phyloP scores from a whole-genome alignment of 1,140 invertebrate species.

The Psilanteris sp. region DNA sequence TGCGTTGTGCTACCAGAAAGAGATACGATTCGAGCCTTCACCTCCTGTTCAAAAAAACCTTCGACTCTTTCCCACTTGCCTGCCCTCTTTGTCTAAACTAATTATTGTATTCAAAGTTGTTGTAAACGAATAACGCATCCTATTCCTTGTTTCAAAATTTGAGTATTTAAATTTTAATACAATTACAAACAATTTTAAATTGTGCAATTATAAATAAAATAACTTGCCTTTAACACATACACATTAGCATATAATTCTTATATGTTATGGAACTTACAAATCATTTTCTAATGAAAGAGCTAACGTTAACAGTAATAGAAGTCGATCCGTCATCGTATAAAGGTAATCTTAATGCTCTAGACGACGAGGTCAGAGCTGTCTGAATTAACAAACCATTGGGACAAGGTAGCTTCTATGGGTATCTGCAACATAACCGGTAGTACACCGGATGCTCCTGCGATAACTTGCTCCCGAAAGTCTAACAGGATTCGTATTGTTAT shows the following conservation, averaged over 20 bases:
- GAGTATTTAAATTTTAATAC: no score
- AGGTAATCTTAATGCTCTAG: slow-evolving; percentile 77
- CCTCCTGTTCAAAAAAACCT: neutral
- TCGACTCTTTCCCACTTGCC: neutral
- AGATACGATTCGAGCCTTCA: slow-evolving; percentile 69
- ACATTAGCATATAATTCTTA: no score
- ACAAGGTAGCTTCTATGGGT: slow-evolving; percentile 29
- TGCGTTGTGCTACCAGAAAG: slow-evolving; percentile 73
- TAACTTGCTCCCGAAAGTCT: slow-evolving; percentile 47
- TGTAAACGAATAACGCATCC: no score
- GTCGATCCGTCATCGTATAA: no score
- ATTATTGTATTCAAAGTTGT: slow-evolving; percentile 22
- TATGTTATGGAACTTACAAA: no score
- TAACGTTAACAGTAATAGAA: slow-evolving; percentile 72
- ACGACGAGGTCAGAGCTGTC: slow-evolving; percentile 71
- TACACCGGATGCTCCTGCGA: slow-evolving; percentile 36
- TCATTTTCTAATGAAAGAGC: no score
- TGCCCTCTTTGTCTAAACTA: slow-evolving; percentile 5
- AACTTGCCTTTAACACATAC: no score
- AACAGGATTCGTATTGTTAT: slow-evolving; percentile 45
- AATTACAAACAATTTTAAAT: no score
- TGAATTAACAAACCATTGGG: slow-evolving; percentile 18
- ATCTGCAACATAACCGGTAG: slow-evolving; percentile 40
- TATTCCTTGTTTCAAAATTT: no score
- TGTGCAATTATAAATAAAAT: no score